Evolutionary conservation across 2,888 invertebrate species (phyloP).

Genomic region (Junonia oenone): DNA sequence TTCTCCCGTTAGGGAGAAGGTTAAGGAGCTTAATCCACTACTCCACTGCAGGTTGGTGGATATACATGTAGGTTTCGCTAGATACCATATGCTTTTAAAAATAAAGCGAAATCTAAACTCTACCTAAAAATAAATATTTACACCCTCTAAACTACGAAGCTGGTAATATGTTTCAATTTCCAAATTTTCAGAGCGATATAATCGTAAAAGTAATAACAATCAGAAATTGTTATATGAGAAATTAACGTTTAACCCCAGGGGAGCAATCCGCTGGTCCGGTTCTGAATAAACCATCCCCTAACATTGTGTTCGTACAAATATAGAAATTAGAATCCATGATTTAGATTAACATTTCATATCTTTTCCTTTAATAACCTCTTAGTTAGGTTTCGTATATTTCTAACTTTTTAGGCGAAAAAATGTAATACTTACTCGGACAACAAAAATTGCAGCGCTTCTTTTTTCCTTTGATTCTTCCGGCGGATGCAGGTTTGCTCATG

Average conservation of each 20-base stretch:
- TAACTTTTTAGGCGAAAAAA: no score
- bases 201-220: slow-evolving; percentile 19
- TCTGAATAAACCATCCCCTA: slow-evolving; percentile 15
- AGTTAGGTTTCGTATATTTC: no score
- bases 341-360: neutral
- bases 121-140: slow-evolving; percentile 23
- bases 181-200: slow-evolving; percentile 13
- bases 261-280: slow-evolving; percentile 14
- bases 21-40: no score
- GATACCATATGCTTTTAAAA: no score
- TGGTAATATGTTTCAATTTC: slow-evolving; percentile 21
- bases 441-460: no score
- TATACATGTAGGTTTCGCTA: no score
- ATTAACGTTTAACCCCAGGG: slow-evolving; percentile 13
- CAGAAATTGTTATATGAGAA: slow-evolving; percentile 18
- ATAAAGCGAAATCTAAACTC: no score
- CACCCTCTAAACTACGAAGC: slow-evolving; percentile 1
- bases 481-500: no score
- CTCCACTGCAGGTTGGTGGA: no score
- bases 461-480: no score
- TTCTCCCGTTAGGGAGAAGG: no score
- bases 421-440: no score
- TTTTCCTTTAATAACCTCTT: neutral
- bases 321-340: neutral
- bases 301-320: slow-evolving; percentile 14